phyloP scores from a whole-genome alignment of 2,797 vertebrate species.

The Acridotheres tristis region DNA sequence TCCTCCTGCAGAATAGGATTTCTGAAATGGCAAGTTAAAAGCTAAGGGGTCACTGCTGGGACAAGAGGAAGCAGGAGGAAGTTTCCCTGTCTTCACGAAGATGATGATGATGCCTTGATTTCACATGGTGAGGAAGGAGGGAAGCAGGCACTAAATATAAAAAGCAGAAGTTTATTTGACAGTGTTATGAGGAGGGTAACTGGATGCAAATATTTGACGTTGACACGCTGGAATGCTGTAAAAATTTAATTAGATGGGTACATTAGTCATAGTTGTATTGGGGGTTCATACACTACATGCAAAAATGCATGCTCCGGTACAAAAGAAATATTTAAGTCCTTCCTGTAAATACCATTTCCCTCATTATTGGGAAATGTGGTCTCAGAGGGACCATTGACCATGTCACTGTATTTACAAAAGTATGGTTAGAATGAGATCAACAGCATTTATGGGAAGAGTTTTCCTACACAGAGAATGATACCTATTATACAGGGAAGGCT shows the following conservation, averaged over 20 bases:
- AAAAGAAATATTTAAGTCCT: constrained; percentile 76
- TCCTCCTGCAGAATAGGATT: not conserved
- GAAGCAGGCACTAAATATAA: constrained; percentile 72
- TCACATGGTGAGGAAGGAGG: constrained; percentile 78
- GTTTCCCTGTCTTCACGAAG: constrained; percentile 9
- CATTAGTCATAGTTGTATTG: constrained; percentile 88
- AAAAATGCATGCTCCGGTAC: constrained; percentile 74
- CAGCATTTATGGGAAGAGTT: constrained; percentile 53
- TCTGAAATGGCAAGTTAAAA: not conserved
- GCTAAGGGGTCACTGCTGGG: not conserved
- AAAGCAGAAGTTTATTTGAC: constrained; percentile 82
- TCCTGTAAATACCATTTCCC: constrained; percentile 80
- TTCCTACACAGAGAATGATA: constrained; percentile 36
- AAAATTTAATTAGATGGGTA: constrained; percentile 93
- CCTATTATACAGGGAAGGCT: constrained; percentile 25
- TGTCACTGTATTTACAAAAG: constrained; percentile 77
- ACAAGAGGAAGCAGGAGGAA: constrained; percentile 28
- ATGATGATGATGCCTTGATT: constrained; percentile 64
- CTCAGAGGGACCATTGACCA: constrained; percentile 72
- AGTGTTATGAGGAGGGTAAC: constrained; percentile 85
- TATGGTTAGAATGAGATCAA: constrained; percentile 72
- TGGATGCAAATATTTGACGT: constrained; percentile 92
- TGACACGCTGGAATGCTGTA: constrained; percentile 90
- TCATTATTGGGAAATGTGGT: constrained; percentile 80
- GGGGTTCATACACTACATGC: constrained; percentile 73